Base-by-base conservation (phyloP, 2,113 vertebrate genomes). In the Suncus etruscus region DNA sequence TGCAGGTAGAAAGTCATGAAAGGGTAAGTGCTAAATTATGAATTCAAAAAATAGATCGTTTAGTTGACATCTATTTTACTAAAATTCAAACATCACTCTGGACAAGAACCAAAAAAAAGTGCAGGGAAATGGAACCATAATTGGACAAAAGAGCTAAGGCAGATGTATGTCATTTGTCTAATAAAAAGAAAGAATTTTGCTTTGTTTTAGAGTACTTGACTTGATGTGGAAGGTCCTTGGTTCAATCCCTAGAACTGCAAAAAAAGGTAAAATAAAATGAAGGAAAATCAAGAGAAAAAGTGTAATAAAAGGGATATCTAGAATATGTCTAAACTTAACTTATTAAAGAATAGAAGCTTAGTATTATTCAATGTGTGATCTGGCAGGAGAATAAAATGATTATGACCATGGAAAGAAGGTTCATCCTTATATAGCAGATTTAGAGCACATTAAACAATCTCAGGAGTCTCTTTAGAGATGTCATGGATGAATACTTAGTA, bases 1-100 rank as follows among this genome's bases (percentile, higher is more conserved):
- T 5, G 0, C 0, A 4, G 20, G 15, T 31, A 27, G 6, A 10
- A 7, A 0, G 6, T 25, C 66, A 1, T 5, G 20, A 54, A n/a
- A 32, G 8, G 32, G 4, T 1, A 3, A 22, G 63, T 29, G 0
- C 15, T 11, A 4, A 74, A 12, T 22, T n/a, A 31, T 48, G 32
- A 15, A 11, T 22, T 6, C 0, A 24, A 31, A 50, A 70, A 24
- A 20, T 3, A 45, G 27, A 24, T 1, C 16, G 47, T 2, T 9
- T 45, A 9, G 32, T 14, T 14, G 9, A 63, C 11, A 2, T 6
- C 66, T 22, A 3, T 15, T 20, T 20, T 51, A 22, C 45, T 39
- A 12, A 5, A 9, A 9, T 29, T 15, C n/a, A 22, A 51, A 31
- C 70, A 9, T 50, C 9, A n/a, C 4, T 31, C 15, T 6, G 16